Evolutionary conservation across 2,888 invertebrate genomes (phyloP).

Genomic region (Ceramica pisi): DNA sequence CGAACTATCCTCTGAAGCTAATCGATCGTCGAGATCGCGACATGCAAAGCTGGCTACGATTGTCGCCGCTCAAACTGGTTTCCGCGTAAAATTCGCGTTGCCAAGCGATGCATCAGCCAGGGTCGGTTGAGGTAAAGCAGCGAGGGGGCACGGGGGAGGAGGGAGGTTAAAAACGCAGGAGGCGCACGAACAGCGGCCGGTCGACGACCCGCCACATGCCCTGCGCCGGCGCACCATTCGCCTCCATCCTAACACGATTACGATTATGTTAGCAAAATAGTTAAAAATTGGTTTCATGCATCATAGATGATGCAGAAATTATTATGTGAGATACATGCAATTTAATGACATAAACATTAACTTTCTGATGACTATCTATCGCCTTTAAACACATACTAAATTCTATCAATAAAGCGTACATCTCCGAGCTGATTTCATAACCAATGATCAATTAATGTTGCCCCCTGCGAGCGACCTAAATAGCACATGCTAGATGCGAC

Average conservation of each 20-base stretch:
- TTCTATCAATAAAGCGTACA: conserved; percentile 33
- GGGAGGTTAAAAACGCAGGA: conserved; percentile 87
- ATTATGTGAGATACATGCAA: conserved; percentile 20
- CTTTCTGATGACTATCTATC: conserved; percentile 15
- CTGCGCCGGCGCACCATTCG: conserved; percentile 88
- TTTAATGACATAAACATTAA: conserved; percentile 32
- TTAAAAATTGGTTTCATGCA: conserved; percentile 55
- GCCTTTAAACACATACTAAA: conserved; percentile 20
- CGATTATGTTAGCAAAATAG: conserved; percentile 79
- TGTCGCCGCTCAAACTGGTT: conserved; percentile 87
- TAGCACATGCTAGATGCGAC: conserved; percentile 81
- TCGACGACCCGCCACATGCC: conserved; percentile 89
- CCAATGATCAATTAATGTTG: conserved; percentile 76
- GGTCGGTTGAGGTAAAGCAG: conserved; percentile 84
- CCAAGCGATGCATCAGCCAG: conserved; percentile 88
- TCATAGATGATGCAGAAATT: conserved; percentile 20
- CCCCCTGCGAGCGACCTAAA: conserved; percentile 82
- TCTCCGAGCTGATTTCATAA: conserved; percentile 62
- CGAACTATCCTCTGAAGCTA: conserved; percentile 58
- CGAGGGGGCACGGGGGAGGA: conserved; percentile 77
- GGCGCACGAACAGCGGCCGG: conserved; percentile 88
- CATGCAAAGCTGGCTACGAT: conserved; percentile 77
- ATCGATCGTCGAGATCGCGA: conserved; percentile 73
- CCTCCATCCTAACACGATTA: conserved; percentile 84
- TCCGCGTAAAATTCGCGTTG: conserved; percentile 89